phyloP scores from a whole-genome alignment of 2,888 invertebrate genomes.

The Drosophila borborema region DNA sequence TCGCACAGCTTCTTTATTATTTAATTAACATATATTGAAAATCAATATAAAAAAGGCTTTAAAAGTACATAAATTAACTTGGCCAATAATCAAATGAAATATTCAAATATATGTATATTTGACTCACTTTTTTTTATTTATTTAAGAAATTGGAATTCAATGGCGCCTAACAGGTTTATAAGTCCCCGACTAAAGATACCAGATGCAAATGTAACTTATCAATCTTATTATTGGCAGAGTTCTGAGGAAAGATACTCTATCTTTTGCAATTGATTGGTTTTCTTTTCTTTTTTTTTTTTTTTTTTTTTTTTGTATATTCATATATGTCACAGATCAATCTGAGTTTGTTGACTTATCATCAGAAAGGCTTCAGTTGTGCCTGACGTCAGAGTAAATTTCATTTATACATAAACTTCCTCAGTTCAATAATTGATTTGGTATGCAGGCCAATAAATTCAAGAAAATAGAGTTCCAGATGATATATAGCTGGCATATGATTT shows the following conservation, averaged over 20 bases:
- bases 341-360: constrained; percentile 41
- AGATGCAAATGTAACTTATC: neutral
- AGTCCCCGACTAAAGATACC: neutral
- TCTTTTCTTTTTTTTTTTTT: neutral
- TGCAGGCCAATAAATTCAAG: constrained; percentile 34
- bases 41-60: neutral
- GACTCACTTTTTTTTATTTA: neutral
- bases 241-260: neutral
- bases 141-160: neutral
- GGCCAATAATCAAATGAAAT: neutral
- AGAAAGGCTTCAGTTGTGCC: neutral
- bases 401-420: constrained; percentile 10
- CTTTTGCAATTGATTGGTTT: constrained; percentile 13
- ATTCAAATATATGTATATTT: constrained; percentile 5
- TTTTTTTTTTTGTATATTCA: neutral
- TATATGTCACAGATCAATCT: constrained; percentile 32
- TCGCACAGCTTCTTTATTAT: neutral
- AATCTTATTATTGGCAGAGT: neutral
- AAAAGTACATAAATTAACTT: neutral
- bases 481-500: constrained; percentile 31
- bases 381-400: constrained; percentile 49
- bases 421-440: constrained; percentile 39
- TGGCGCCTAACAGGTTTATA: neutral
- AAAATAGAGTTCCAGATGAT: constrained; percentile 29
- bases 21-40: constrained; percentile 3